Evolutionary conservation across 2,797 vertebrate species (phyloP).

Genomic region (Enteromius treurensis): DNA sequence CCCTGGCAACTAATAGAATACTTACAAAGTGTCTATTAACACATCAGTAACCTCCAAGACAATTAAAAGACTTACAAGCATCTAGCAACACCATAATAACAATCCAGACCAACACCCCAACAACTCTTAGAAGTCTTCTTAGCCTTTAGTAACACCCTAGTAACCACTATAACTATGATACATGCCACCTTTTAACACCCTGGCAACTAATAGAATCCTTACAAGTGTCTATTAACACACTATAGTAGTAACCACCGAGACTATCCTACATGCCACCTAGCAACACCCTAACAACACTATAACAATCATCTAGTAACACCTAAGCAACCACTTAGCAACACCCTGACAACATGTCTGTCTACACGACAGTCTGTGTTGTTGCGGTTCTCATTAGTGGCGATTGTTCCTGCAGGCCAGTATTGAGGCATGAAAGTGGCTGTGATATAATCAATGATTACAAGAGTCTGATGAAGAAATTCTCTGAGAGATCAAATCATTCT

Average conservation of each 20-base stretch:
- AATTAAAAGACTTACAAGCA: no score
- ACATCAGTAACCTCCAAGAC: not conserved
- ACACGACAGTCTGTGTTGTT: not conserved
- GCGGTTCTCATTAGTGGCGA: not conserved
- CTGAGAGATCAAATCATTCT: constrained; percentile 74
- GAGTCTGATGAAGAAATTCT: constrained; percentile 70
- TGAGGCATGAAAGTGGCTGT: not conserved
- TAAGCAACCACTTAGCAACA: not conserved
- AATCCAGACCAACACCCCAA: not conserved
- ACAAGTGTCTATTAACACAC: no score
- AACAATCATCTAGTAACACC: not conserved
- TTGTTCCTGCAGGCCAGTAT: not conserved
- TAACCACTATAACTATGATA: no score
- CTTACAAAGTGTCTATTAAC: no score
- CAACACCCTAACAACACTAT: not conserved
- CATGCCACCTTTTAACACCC: no score
- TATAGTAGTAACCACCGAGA: not conserved
- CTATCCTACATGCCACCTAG: not conserved
- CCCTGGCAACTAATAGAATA: no score
- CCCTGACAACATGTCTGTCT: not conserved
- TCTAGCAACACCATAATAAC: not conserved
- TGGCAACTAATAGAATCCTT: no score
- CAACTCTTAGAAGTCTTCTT: no score
- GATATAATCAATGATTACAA: not conserved
- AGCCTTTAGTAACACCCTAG: no score